Conservation (phyloP, 2,797 vertebrate genomes). For the Bradypodion pumilum region DNA sequence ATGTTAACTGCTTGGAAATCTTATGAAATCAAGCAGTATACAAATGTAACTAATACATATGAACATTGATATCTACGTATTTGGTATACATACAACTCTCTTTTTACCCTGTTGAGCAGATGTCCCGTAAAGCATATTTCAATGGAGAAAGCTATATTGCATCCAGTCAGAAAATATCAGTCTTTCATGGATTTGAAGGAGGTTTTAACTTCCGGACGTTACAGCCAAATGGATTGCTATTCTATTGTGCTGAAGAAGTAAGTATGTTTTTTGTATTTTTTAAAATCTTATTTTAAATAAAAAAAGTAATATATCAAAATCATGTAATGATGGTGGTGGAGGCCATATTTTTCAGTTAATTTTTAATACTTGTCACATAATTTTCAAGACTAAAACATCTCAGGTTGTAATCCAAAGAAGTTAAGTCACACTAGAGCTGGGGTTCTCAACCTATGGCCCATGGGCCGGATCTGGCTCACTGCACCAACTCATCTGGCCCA, state of each 20-base stretch:
- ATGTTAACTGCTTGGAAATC: too few species aligned
- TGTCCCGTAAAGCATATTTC: slow-evolving; percentile 93
- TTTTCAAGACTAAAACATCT: neutral
- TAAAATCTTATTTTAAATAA: slow-evolving; percentile 22
- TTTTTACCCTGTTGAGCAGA: slow-evolving; percentile 74
- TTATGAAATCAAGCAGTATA: too few species aligned
- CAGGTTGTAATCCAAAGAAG: neutral
- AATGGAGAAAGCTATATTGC: slow-evolving; percentile 88
- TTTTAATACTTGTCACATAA: neutral
- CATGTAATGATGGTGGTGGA: too few species aligned
- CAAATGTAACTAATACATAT: too few species aligned
- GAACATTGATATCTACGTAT: neutral
- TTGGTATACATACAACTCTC: neutral
- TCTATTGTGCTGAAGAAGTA: slow-evolving; percentile 89
- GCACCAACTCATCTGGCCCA: too few species aligned
- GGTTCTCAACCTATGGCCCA: too few species aligned
- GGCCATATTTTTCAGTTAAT: neutral
- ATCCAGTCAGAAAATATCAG: slow-evolving; percentile 87
- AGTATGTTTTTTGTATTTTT: slow-evolving; percentile 43
- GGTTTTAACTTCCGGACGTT: slow-evolving; percentile 92
- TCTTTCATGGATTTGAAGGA: slow-evolving; percentile 89
- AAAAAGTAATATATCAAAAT: too few species aligned
- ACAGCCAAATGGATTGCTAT: slow-evolving; percentile 87
- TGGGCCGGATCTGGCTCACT: too few species aligned
- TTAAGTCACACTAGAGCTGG: neutral